Evolutionary conservation across 2,113 vertebrate species (phyloP), one percentile per base, ranked within the genome.

Genomic region (Salvelinus alpinus): DNA sequence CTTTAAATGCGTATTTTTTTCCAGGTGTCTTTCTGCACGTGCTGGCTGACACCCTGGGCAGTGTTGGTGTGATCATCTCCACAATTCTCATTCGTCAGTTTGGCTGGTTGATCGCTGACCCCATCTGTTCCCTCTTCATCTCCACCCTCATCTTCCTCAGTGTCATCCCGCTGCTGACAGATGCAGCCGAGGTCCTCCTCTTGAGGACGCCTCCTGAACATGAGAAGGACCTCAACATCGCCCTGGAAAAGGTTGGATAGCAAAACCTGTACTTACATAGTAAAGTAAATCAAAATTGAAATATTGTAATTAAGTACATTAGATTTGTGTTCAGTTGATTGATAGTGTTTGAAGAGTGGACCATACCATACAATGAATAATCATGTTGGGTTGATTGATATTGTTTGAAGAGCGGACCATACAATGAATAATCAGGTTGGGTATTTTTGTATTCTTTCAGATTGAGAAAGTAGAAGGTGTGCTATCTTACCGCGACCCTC

Each of bases 51-150:
- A 99, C 98, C 0, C 88, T 99, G 79, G 98, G 98, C 88, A 99
- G 98, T 64, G 95, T 99, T 13, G 98, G 98, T 9, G 97, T 99
- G 72, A 99, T 99, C 8, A 92, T 99, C 81, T 99, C 98, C 76
- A 99, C 98, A 0, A 82, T 99, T 91, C 95, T 99, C 80, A 99
- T 99, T 91, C 95, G 96, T 8, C 98, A 99, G 86, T 99, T 99
- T 79, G 98, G 98, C 78, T 99, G 98, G 98, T 89, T 99, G 78
- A 96, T 99, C 48, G 97, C 97, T 5, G 98, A 99, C 85, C 98
- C 98, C 0, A 96, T 99, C 64, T 99, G 97, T 88, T 99, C 98
- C 29, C 95, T 99, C 74, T 99, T 99, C 87, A 99, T 99, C 84
- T 94, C 97, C 81, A 87, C 93, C 2, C 85, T 99, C 84, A 99